These are phyloP conservation scores for Ellobium chinense DNA, from an alignment of 2,888 invertebrate genomes.

Conservation along the genomic window DNA sequence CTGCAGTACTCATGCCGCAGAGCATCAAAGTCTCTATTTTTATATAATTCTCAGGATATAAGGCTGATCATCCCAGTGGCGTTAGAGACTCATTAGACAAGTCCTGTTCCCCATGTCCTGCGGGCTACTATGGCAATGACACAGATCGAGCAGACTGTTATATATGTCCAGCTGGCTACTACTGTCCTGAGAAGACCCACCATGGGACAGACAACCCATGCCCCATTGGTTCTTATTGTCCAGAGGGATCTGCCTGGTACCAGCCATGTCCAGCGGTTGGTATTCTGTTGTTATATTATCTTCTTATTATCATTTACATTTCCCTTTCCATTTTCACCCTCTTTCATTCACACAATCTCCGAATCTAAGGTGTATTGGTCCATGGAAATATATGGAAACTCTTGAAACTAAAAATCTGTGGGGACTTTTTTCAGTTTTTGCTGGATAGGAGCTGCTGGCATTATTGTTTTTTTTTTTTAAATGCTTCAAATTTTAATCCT, in stretches of 20 bases:
- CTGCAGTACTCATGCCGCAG: not conserved
- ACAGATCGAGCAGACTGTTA: conserved; percentile 66
- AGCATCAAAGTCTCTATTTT: not conserved
- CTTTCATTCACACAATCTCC: too few species aligned
- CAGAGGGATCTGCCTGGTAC: conserved; percentile 59
- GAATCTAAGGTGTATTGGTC: too few species aligned
- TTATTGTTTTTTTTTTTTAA: too few species aligned
- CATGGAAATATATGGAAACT: too few species aligned
- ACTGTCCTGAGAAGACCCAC: conserved; percentile 73
- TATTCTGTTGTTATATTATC: not conserved
- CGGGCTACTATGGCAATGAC: conserved; percentile 74
- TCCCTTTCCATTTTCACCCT: too few species aligned
- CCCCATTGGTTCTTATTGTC: conserved; percentile 69
- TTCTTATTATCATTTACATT: too few species aligned
- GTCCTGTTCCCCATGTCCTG: conserved; percentile 73
- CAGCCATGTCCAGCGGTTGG: conserved; percentile 68
- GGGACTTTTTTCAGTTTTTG: too few species aligned
- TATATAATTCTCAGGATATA: conserved; percentile 48
- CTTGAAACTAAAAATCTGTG: too few species aligned
- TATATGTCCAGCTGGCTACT: conserved; percentile 75
- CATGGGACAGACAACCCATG: conserved; percentile 67
- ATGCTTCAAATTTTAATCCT: not conserved
- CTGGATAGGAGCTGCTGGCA: too few species aligned
- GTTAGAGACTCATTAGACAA: conserved; percentile 58
- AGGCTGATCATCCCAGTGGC: conserved; percentile 65